Conservation (phyloP, 2,888 invertebrate species). For the Nineta flava region DNA sequence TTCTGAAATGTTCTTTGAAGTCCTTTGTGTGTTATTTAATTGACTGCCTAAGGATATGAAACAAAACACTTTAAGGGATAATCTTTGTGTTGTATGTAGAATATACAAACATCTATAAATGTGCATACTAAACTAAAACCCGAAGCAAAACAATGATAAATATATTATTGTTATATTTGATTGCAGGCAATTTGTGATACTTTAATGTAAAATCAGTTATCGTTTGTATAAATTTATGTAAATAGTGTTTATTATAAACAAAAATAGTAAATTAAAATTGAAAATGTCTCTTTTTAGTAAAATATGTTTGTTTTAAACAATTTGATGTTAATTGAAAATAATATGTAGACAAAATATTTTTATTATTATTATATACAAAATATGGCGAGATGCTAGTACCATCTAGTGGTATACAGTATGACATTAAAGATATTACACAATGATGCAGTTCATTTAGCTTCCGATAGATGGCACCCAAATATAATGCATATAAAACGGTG, state of each 20-base stretch:
- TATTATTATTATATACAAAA: background rate
- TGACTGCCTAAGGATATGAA: conserved; percentile 1
- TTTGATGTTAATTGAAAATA: background rate
- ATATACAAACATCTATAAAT: background rate
- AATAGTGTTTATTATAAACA: background rate
- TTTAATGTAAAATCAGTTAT: background rate
- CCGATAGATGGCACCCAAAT: too few species aligned
- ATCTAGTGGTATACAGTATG: too few species aligned
- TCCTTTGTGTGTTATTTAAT: conserved; percentile 3
- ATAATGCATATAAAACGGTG: too few species aligned
- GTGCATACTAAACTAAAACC: background rate
- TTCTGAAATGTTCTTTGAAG: conserved; percentile 1
- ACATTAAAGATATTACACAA: too few species aligned
- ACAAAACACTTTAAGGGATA: background rate
- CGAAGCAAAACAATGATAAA: background rate
- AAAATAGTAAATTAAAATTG: background rate
- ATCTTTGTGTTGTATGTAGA: background rate
- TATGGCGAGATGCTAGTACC: too few species aligned
- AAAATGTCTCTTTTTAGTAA: too few species aligned
- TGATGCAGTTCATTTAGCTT: too few species aligned
- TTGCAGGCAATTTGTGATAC: background rate
- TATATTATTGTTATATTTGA: background rate
- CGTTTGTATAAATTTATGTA: background rate
- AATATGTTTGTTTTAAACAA: too few species aligned
- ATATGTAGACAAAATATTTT: background rate